phyloP scores from a whole-genome alignment of 2,113 vertebrate genomes.

The Brachirus orientalis region DNA sequence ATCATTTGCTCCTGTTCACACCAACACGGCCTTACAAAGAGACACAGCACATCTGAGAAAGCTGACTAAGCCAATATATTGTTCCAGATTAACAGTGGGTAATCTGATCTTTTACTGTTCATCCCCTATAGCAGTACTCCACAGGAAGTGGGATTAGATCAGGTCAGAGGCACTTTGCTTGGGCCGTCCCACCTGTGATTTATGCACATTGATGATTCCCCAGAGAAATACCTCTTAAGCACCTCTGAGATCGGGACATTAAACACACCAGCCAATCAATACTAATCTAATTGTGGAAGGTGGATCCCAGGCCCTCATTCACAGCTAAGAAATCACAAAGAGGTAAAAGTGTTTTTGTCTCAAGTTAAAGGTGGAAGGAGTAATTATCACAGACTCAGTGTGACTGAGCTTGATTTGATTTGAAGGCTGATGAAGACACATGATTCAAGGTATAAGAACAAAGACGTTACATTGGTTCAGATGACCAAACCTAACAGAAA shows the following conservation, averaged over 20 bases:
- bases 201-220: conserved; percentile 51
- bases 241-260: conserved; percentile 30
- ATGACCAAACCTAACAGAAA: not conserved
- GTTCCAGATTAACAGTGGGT: conserved; percentile 73
- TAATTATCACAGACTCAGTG: not conserved
- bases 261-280: conserved; percentile 47
- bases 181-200: conserved; percentile 41
- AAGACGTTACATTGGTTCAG: not conserved
- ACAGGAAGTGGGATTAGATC: conserved; percentile 70
- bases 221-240: conserved; percentile 34
- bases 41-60: conserved; percentile 51
- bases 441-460: not conserved
- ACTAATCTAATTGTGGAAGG: conserved; percentile 30
- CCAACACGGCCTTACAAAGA: conserved; percentile 18
- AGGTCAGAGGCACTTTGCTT: conserved; percentile 48
- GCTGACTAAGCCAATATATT: conserved; percentile 73
- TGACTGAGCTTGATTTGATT: conserved; percentile 12
- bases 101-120: conserved; percentile 70
- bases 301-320: not conserved
- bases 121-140: conserved; percentile 41
- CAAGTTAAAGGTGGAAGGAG: not conserved
- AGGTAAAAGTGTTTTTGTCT: conserved; percentile 10
- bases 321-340: not conserved
- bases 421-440: not conserved
- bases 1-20: conserved; percentile 43